Evolutionary conservation across 1,140 invertebrate species (phyloP).

Genomic region (Drosophila fuyamai): DNA sequence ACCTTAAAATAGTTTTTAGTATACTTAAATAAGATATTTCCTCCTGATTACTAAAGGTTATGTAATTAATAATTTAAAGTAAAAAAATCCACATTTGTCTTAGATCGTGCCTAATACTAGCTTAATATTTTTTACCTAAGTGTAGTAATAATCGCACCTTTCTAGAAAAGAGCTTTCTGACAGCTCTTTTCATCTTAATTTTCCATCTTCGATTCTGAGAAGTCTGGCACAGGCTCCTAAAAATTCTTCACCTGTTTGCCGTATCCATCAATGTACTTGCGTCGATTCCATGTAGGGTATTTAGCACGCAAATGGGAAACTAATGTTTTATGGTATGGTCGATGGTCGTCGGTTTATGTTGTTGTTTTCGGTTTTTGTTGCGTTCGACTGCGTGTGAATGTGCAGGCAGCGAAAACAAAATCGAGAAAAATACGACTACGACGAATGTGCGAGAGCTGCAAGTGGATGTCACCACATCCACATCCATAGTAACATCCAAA

Average conservation of each 20-base stretch:
- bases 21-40: too few relatives aligned
- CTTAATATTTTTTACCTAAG: background rate
- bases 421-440: conserved; percentile 65
- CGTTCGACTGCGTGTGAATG: conserved; percentile 73
- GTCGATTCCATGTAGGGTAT: conserved; percentile 64
- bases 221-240: conserved; percentile 6
- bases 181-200: conserved; percentile 11
- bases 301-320: conserved; percentile 82
- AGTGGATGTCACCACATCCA: conserved; percentile 78
- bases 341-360: conserved; percentile 54
- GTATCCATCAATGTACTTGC: conserved; percentile 29
- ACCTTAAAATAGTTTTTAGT: too few relatives aligned
- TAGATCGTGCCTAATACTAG: too few relatives aligned
- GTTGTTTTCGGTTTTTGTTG: conserved; percentile 43
- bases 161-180: conserved; percentile 4
- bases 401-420: conserved; percentile 57
- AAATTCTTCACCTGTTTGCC: conserved; percentile 14
- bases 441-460: conserved; percentile 71
- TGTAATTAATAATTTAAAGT: too few relatives aligned
- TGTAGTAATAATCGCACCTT: conserved; percentile 26
- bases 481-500: conserved; percentile 29
- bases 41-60: too few relatives aligned
- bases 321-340: conserved; percentile 77
- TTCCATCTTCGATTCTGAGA: conserved; percentile 16
- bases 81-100: too few relatives aligned